A percentile compares a stretch with the other conserved stretches of the same genome.
Conservation (phyloP, 92 coral and sea anemone genomes). For the Zoanthus solanderi region DNA sequence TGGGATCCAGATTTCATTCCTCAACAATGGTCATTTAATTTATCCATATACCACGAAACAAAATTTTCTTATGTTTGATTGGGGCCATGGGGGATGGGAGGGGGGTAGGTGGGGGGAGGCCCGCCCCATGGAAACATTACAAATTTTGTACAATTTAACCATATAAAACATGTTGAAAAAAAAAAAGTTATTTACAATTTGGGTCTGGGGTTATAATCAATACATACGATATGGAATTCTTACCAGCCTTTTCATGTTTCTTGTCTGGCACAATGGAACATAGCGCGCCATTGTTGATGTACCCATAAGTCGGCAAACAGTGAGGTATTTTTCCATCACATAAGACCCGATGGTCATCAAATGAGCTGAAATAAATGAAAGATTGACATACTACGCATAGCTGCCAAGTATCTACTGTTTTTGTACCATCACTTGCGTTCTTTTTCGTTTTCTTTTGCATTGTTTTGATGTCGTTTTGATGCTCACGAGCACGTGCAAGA, state of each 20-base stretch:
- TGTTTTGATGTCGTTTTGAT: background rate
- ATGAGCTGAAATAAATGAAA: conserved; percentile 52
- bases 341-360: conserved; percentile 62
- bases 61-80: no score
- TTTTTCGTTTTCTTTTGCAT: background rate
- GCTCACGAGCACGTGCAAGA: background rate
- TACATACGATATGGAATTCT: background rate
- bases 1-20: no score
- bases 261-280: conserved; percentile 64
- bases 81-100: no score
- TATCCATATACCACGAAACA: no score
- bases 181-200: no score
- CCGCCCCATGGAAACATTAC: no score
- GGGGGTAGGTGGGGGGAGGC: no score
- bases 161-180: no score
- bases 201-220: no score
- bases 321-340: conserved; percentile 58
- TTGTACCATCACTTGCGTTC: conserved; percentile 59
- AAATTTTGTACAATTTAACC: no score
- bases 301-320: conserved; percentile 46
- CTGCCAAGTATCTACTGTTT: conserved; percentile 72
- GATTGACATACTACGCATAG: conserved; percentile 74
- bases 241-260: conserved; percentile 55
- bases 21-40: no score
- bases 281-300: conserved; percentile 70